Evolutionary conservation across 2,113 vertebrate genomes (phyloP).

Genomic region (Poeciliopsis occidentalis): DNA sequence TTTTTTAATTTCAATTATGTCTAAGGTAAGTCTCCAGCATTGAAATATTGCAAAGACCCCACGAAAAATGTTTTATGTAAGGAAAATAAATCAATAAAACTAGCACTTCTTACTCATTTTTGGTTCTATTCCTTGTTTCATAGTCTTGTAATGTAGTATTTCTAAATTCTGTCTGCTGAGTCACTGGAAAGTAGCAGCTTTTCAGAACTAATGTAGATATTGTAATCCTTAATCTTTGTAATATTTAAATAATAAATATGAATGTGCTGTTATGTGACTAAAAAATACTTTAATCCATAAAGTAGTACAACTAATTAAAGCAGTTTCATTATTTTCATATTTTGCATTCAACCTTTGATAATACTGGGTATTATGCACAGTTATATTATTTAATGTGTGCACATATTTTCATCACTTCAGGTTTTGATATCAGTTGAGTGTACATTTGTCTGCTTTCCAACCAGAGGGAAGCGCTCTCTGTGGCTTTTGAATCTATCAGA

Average conservation of each 20-base stretch:
- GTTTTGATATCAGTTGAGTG: not conserved
- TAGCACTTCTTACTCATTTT: too few species aligned
- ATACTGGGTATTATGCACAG: too few species aligned
- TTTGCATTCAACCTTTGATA: too few species aligned
- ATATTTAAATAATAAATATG: not conserved
- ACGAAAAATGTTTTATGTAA: not conserved
- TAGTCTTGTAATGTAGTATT: not conserved
- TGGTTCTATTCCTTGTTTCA: too few species aligned
- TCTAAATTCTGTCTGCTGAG: not conserved
- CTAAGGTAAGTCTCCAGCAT: not conserved
- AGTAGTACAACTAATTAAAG: not conserved
- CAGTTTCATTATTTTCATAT: too few species aligned
- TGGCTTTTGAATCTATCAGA: not conserved
- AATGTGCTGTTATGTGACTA: not conserved
- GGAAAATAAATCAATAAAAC: not conserved
- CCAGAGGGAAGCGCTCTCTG: slow-evolving; percentile 28
- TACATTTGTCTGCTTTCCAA: not conserved
- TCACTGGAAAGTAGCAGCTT: not conserved
- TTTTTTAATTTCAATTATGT: not conserved
- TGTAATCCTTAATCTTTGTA: not conserved
- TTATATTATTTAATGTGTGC: not conserved
- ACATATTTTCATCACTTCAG: not conserved
- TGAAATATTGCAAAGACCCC: too few species aligned
- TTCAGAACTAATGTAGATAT: not conserved
- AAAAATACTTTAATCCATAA: not conserved